Evolutionary conservation across 2,888 invertebrate genomes (phyloP), one percentile per base, ranked within the genome.

Genomic region (Apamea anceps): DNA sequence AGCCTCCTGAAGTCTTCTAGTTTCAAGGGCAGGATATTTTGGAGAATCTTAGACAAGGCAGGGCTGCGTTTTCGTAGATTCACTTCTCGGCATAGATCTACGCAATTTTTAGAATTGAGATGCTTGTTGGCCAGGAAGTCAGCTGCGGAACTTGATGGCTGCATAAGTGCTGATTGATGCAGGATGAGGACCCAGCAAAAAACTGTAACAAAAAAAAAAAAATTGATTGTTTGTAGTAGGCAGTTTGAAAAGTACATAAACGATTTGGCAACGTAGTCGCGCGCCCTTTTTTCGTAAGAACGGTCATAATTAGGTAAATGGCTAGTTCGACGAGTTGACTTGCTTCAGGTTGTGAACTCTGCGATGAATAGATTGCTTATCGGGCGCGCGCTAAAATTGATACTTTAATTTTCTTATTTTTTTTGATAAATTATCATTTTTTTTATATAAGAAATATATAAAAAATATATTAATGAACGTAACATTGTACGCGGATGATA

Each of bases 121-220:
- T 37, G 25, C 18, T 60, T 78, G 25, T 13, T 10, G 6, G n/a
- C 18, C n/a, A 28, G 7, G 28, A 15, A 71, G 28, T 82, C 21
- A 2, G 45, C 8, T 28, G n/a, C 12, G 32, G 25, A 2, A 6
- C 21, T 13, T 3, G n/a, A 25, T 54, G 82, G 32, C 21, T 21
- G 42, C 21, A 32, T 21, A 12, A 32, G 15, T 45, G 45, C 32
- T 5, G 42, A 21, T 42, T 54, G 82, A 42, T 63, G 62, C 15
- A 79, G n/a, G 12, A 82, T n/a, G 62, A 82, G 32, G n/a, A 63
- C 51, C 51, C 62, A 62, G 51, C n/a, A 62, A 45, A 82, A n/a
- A n/a, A 82, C 79, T 82, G 79, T n/a, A 82, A 79, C 21, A 63
- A 63, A 42, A 42, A n/a, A 66, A 37, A 66, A 37, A 13, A 25